Base-by-base conservation (phyloP, 2,888 invertebrate genomes). In the Lithophane leautieri region DNA sequence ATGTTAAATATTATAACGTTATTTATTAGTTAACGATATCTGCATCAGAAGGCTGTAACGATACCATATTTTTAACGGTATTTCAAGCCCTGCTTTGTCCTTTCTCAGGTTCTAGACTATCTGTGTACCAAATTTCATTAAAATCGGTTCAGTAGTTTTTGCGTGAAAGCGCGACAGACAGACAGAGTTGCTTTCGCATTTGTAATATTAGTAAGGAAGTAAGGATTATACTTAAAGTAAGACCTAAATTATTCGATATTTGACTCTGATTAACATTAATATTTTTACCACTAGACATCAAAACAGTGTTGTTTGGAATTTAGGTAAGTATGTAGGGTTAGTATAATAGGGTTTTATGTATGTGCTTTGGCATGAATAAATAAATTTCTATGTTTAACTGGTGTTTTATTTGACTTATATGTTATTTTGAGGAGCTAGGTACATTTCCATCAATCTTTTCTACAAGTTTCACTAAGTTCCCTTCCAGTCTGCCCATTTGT, bases 401-500 rank as follows among this genome's bases (percentile, higher is more conserved):
- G 58, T 70, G 67, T 79, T 79, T 87, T 82, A 86, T 86, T 87
- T 88, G 42, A 62, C 61, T 54, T 50, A 69, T n/a, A 9, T 22
- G 22, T 79, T 68, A 34, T 56, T 82, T 81, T 56, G 76, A 63
- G 52, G 58, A 63, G 16, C 42, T 71, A 12, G 66, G 54, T 54
- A 56, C 28, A 56, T 70, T 76, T 70, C 50, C 78, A 61, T 84
- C 82, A 68, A 58, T 69, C 70, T 87, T 87, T 14, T 86, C 79
- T 65, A 73, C 56, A 58, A 81, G 67, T 81, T 89, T 91, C 1
- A 82, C 78, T 65, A 81, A 52, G 79, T 82, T 70, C 86, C 88
- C 79, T 90, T 91, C 71, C 84, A 84, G 79, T 95, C 93, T 62
- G 92, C 91, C 95, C 96, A 95, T 86, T 94, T 95, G 82, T 93